Evolutionary conservation across 2,888 invertebrate genomes (phyloP).

Genomic region (Volucella bombylans): DNA sequence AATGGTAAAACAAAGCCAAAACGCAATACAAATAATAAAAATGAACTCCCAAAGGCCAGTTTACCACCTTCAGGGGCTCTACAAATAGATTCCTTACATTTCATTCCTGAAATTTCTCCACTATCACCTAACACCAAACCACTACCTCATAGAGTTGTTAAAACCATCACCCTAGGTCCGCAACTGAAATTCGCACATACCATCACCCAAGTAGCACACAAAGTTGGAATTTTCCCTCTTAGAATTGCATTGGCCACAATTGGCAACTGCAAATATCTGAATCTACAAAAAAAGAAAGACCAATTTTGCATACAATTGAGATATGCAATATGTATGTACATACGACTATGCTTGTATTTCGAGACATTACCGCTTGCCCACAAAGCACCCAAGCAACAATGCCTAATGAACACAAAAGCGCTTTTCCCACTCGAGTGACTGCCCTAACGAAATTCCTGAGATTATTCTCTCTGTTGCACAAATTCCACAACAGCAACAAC

Average conservation of each 20-base stretch:
- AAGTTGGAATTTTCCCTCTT: slow-evolving; percentile 51
- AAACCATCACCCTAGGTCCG: slow-evolving; percentile 25
- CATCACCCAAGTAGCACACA: slow-evolving; percentile 27
- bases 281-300: not conserved
- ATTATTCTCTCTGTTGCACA: slow-evolving; percentile 40
- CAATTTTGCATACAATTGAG: slow-evolving; percentile 5
- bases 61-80: slow-evolving; percentile 9
- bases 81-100: slow-evolving; percentile 42
- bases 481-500: slow-evolving; percentile 5
- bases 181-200: slow-evolving; percentile 32
- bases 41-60: not conserved
- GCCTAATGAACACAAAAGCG: slow-evolving; percentile 35
- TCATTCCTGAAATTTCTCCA: slow-evolving; percentile 13
- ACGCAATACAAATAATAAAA: not conserved
- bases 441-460: slow-evolving; percentile 26
- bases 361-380: not conserved
- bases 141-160: slow-evolving; percentile 11
- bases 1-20: not conserved
- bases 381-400: slow-evolving; percentile 25
- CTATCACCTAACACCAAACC: not conserved
- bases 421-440: slow-evolving; percentile 46
- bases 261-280: slow-evolving; percentile 16
- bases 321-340: slow-evolving; percentile 2
- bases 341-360: not conserved
- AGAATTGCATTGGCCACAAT: slow-evolving; percentile 37